Evolutionary conservation across 2,888 invertebrate species (phyloP), one percentile per base, ranked within the genome.

Genomic region (Drosophila mulleri): DNA sequence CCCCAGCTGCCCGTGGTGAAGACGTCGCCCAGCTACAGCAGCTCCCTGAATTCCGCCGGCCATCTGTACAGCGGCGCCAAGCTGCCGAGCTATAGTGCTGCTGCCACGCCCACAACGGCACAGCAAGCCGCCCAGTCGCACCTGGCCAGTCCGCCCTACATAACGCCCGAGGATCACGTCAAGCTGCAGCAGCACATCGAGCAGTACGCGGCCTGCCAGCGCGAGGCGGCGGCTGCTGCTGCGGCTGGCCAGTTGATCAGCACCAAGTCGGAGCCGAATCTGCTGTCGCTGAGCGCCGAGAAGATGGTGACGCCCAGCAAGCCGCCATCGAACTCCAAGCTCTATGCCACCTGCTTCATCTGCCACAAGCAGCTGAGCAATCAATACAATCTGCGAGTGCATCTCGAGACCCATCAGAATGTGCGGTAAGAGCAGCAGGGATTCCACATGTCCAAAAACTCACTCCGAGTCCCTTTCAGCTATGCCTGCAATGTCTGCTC

Each of bases 361-460:
- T 98, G 98, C 93, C 96, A 97, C 90, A 98, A 98, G 92, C 96
- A 97, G 67, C 94, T 98, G 56, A 97, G 97, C 92, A 98, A 98
- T 93, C 97, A 97, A 92, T 98, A 98, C 94, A 98, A 98, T 92
- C 93, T 98, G 83, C 94, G 97, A 69, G 97, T 98, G 70, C 98
- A 98, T 90, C 96, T 98, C 95, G 98, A 98, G 91, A 97, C 97
- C 23, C 98, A 98, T 92, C 96, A 97, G 89, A 97, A 97, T 78
- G 95, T 97, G 56, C 95, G 93, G 93, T 93, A 52, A 81, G 11
- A 8, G 20, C 3, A 14, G 6, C 26, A 14, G 11, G 7, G 3
- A 44, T 5, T 41, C 2, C 3, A 23, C 3, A 12, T n/a, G 14
- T 6, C 1, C 5, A 5, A 3, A 6, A n/a, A 32, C 23, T 35